Base-by-base conservation (phyloP, 2,797 vertebrate genomes). In the Crenichthys baileyi region DNA sequence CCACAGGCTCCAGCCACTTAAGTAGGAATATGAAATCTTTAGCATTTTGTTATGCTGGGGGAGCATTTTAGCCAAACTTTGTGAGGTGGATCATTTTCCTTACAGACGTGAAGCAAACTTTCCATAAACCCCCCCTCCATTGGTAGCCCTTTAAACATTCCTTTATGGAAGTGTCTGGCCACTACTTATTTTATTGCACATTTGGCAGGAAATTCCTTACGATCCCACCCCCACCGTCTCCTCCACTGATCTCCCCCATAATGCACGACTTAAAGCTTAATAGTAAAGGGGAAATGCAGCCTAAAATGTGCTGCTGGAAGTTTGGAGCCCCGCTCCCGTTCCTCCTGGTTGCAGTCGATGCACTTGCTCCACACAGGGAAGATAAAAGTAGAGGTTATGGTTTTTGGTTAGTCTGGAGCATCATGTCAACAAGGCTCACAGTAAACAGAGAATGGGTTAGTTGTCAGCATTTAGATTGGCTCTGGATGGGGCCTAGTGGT, bases 161-260 rank as follows among this genome's bases (percentile, higher is more conserved):
- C 91, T 91, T 77, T 84, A 80, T 94, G 91, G 90, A 93, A 80
- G 89, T 89, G 92, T 92, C 91, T 90, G 91, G 85, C 86, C 88
- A 92, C 88, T 88, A 92, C 87, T 36, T 93, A 89, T 94, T 95
- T 95, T 93, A 94, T 94, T 96, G 95, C 95, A 96, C 95, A 95
- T 95, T 92, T 95, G 96, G 93, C 96, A 96, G 95, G 95, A 95
- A 96, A 96, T 96, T 94, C 92, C 92, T 96, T 89, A 41, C 92
- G 87, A 88, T 87, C 89, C 90, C 89, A 89, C 92, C 93, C 88
- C 92, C 90, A 89, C 92, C 85, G 80, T 55, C 85, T 86, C 81
- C 75, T 80, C 76, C 76, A 51, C 94, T 90, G 84, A 87, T 87
- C 94, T 93, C 93, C 93, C 93, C 94, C 93, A 92, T 85, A 94